Percentiles rank a stretch among this genome's conserved stretches.
These are phyloP conservation scores for Pteronotus mesoamericanus DNA, from an alignment of 2,797 vertebrate genomes.

Conservation along the genomic window DNA sequence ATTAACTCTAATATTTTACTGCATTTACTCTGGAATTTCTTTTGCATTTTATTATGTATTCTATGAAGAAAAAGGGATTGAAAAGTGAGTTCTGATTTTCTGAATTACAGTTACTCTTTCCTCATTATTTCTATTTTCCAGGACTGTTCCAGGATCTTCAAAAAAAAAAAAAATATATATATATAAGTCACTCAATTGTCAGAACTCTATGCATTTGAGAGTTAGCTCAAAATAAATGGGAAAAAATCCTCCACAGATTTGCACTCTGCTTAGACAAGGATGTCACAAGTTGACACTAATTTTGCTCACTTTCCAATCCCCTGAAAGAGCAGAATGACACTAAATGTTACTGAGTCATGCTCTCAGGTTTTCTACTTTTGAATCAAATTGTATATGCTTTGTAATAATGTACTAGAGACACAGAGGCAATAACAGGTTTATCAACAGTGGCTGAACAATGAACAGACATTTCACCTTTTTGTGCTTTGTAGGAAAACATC, in stretches of 20 bases:
- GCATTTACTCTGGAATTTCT: neutral
- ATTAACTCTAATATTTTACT: slow-evolving; percentile 23
- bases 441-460: neutral
- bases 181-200: neutral
- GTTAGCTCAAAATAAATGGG: neutral
- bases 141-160: neutral
- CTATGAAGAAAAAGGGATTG: neutral
- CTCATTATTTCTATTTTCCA: neutral
- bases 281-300: neutral
- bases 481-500: neutral
- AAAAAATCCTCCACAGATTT: neutral
- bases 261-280: neutral
- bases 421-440: neutral
- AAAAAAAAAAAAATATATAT: too few species aligned
- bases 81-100: neutral
- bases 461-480: neutral
- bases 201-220: neutral
- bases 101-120: neutral
- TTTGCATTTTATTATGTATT: neutral
- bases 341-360: neutral
- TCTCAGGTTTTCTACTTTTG: neutral
- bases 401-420: neutral
- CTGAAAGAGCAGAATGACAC: neutral
- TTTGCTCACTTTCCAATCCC: neutral
- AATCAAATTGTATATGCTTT: neutral